Base-by-base conservation (phyloP, 2,797 vertebrate genomes). In the Falco naumanni region DNA sequence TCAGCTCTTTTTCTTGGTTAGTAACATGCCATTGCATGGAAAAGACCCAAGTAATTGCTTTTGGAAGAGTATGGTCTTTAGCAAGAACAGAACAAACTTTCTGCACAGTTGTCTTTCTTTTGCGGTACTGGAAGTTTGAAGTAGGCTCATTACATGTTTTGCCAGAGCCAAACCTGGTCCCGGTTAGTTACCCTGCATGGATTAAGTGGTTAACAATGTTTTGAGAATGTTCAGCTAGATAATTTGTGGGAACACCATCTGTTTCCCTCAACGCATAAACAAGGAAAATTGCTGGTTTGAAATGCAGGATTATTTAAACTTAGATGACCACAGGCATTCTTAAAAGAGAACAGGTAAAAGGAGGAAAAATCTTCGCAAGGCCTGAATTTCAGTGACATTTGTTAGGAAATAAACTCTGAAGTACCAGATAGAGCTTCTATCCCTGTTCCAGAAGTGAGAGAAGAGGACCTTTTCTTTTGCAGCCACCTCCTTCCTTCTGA, bases 251-350 rank as follows among this genome's bases (percentile, higher is more conserved):
- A 95, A 91, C 75, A 60, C 98, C 98, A 98, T 98, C 97, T 98
- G 98, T 97, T 98, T 97, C 96, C 97, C 95, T 97, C 86, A 98
- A 95, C 84, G 56, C 24, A 3, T 97, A 98, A 98, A 98, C 97
- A 98, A 96, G 93, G 95, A 97, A 97, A 97, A 98, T 97, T 95
- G 95, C 96, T 97, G 94, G 96, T 96, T 97, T 95, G 96, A 97
- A 98, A 97, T 96, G 93, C 75, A 81, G 92, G 90, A 77, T 96
- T 97, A 95, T 96, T 96, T 92, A 89, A 97, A 96, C 80, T 94
- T 70, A 74, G 91, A 94, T 98, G 95, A 98, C 97, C 98, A 96
- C 96, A 97, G 90, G 95, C 97, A 98, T 98, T 92, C 95, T 95
- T 95, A 70, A 93, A 96, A 95, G 69, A 97, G 82, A 96, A 93